A percentile compares a stretch with the other conserved stretches of the same genome.
Conservation (phyloP, 2,113 vertebrate genomes). For the Pipra filicauda region DNA sequence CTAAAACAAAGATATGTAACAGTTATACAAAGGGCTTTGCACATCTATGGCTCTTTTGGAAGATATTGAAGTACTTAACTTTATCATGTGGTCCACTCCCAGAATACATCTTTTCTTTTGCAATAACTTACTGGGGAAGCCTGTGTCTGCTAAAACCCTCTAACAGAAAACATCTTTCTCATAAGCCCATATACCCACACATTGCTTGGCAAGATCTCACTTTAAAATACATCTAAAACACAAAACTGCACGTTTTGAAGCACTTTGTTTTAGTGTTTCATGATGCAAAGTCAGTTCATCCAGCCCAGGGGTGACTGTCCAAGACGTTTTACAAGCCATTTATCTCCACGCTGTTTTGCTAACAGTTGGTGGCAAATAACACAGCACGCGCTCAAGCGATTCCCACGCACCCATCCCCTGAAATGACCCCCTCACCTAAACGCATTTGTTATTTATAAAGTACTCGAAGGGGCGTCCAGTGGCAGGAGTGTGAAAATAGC, state of each 20-base stretch:
- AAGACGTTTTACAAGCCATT: not conserved
- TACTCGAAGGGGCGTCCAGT: not conserved
- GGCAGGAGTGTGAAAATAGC: not conserved
- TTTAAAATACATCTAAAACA: not conserved
- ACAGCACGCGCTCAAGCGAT: not conserved
- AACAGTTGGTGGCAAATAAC: not conserved
- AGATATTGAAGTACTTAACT: not conserved
- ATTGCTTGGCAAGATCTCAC: not conserved
- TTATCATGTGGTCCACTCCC: accelerated
- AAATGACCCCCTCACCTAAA: not conserved
- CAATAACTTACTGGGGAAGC: not conserved
- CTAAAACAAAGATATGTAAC: not conserved
- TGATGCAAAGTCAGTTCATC: not conserved
- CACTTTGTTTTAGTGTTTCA: not conserved
- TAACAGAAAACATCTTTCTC: not conserved
- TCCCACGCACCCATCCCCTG: accelerated
- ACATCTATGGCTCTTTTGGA: accelerated
- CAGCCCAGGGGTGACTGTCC: not conserved
- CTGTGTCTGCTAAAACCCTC: not conserved
- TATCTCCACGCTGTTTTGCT: not conserved
- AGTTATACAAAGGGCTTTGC: not conserved
- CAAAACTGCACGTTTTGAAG: not conserved
- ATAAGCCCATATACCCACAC: accelerated
- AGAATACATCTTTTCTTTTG: not conserved
- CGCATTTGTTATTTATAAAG: not conserved